These are phyloP conservation scores for Uropetala carovei DNA, from an alignment of 2,888 invertebrate species.

Conservation along the genomic window DNA sequence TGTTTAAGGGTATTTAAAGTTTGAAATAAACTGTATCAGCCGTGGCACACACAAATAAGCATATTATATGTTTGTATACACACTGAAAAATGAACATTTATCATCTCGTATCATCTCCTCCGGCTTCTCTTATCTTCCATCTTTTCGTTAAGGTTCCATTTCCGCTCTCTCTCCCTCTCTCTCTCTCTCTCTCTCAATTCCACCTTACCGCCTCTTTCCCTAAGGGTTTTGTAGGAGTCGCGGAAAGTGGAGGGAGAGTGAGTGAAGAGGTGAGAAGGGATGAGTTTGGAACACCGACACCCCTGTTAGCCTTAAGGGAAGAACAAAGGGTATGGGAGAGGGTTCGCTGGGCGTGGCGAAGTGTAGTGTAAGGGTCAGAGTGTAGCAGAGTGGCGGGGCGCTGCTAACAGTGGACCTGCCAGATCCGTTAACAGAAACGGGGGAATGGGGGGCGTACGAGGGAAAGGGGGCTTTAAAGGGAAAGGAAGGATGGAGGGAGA, in stretches of 20 bases:
- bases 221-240: conserved; percentile 15
- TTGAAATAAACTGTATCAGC: too few relatives aligned
- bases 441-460: neutral
- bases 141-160: too few relatives aligned
- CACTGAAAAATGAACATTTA: neutral
- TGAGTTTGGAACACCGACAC: conserved; percentile 35
- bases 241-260: neutral
- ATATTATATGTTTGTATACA: neutral
- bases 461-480: neutral
- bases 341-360: neutral
- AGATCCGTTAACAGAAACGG: neutral
- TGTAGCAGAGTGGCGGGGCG: neutral
- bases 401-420: conserved; percentile 39
- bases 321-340: conserved; percentile 32
- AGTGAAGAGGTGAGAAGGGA: conserved; percentile 23
- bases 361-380: conserved; percentile 34
- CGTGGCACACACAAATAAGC: neutral
- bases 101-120: neutral
- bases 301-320: conserved; percentile 21
- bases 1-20: too few relatives aligned
- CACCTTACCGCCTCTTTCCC: neutral
- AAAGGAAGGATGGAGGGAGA: neutral
- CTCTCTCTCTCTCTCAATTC: neutral
- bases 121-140: neutral
- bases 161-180: neutral